Evolutionary conservation across 1,140 invertebrate genomes (phyloP), one percentile per base, ranked within the genome.

Genomic region (Listronotus oregonensis): DNA sequence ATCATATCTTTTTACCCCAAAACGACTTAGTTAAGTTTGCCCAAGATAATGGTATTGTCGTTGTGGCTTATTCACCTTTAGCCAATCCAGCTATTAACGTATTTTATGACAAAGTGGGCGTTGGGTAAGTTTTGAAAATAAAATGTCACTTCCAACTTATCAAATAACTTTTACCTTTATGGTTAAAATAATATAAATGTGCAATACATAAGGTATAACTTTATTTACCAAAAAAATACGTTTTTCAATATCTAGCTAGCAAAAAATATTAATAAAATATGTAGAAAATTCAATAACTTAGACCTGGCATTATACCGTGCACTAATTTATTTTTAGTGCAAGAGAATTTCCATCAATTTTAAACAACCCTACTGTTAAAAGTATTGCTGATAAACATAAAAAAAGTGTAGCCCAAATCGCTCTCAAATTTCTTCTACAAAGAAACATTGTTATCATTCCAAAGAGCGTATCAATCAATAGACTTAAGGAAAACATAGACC

Each of bases 51-150:
- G 82, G 87, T n/a, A 91, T 96, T 31, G 80, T 84, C 0, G 76
- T 96, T n/a, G 91, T 88, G 0, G 93, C 90, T 0, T 97, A 95
- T 75, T 88, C 89, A 27, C 92, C 94, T 2, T 76, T 97, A 3
- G 93, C 89, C 0, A 88, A 87, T 6, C 86, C 85, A 62, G 89
- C 85, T 1, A 80, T 84, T 27, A 81, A 81, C 34, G 77, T 80
- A 66, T 75, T 80, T n/a, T 76, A 84, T 47, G 75, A 76, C 46
- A 73, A 67, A 12, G 69, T 78, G 11, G 80, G 79, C 14, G 59
- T 76, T 6, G 73, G 77, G 58, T 78, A 69, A 69, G 67, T 59
- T 27, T 27, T 27, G 5, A 27, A 27, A 27, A 4, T n/a, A 15
- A 12, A 10, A 52, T 21, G 3, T 27, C 21, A 27, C 1, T 27